These are phyloP conservation scores for Paraplagusia blochii DNA, from an alignment of 2,113 vertebrate genomes.

Conservation along the genomic window DNA sequence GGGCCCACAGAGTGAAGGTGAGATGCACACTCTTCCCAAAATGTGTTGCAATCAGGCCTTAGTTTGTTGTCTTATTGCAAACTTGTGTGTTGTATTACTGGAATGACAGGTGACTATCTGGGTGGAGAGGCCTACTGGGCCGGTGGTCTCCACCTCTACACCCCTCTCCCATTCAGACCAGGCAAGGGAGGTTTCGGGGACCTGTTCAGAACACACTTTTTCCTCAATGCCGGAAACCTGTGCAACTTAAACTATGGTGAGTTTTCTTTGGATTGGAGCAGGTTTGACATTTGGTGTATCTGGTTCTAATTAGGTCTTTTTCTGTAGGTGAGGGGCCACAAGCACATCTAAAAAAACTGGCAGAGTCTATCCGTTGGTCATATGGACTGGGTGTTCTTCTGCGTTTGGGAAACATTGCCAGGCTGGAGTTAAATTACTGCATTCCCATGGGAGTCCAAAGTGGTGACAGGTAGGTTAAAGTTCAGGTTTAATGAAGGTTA, in stretches of 20 bases:
- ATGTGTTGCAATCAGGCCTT: background rate
- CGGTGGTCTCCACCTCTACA: conserved; percentile 90
- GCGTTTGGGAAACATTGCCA: conserved; percentile 92
- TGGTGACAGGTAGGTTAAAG: conserved; percentile 85
- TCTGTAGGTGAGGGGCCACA: conserved; percentile 86
- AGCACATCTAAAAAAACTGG: conserved; percentile 87
- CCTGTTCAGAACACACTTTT: conserved; percentile 95
- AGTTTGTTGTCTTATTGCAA: conserved; percentile 19
- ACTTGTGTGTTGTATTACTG: conserved; percentile 36
- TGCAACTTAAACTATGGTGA: conserved; percentile 96
- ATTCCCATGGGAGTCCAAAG: conserved; percentile 94
- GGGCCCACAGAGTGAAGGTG: conserved; percentile 96
- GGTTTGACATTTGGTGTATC: conserved; percentile 4
- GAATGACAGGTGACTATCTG: conserved; percentile 87
- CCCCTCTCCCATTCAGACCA: conserved; percentile 92
- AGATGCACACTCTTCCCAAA: conserved; percentile 21
- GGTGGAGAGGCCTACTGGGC: conserved; percentile 97
- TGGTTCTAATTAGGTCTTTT: background rate
- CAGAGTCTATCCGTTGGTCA: conserved; percentile 93
- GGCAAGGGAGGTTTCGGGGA: conserved; percentile 92
- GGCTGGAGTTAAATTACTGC: conserved; percentile 96
- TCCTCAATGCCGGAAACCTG: conserved; percentile 96
- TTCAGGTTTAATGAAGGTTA: background rate
- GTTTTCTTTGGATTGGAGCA: conserved; percentile 7
- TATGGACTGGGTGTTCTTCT: conserved; percentile 90